Base-by-base conservation (phyloP, 1,140 invertebrate species). In the Drosophila kanapiae region DNA sequence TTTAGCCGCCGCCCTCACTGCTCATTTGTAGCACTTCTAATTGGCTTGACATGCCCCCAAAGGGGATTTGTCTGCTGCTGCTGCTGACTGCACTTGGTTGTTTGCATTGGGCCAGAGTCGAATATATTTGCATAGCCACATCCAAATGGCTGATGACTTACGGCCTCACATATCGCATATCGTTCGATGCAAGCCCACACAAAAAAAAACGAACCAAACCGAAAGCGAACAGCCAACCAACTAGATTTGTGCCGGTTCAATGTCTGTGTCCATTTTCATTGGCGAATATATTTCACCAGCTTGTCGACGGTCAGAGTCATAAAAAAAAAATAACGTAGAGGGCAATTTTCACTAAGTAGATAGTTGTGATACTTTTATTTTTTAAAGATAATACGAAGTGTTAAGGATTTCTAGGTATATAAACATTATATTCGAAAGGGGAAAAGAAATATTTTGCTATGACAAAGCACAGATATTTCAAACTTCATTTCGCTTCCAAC, bases 241-340 rank as follows among this genome's bases (percentile, higher is more conserved):
- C 64, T 54, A 64, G 64, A 80, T 84, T 77, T 85, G 38, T 77
- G 76, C 69, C 78, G 77, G 82, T 78, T 85, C 78, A 78, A 54
- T 60, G 61, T 76, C 53, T 64, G 54, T 10, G 40, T 78, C 48
- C 67, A 58, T 78, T 78, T 78, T 71, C 76, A 78, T 78, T 78
- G 77, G 78, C 68, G 51, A 70, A 81, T 72, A 81, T 72, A 81
- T 72, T 81, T 67, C 71, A 76, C 64, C 77, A 72, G 70, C 56
- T 57, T 82, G 80, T 82, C 82, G 70, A 68, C 69, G 65, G 53
- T 11, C 60, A 38, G 37, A 38, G 31, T 48, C 37, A 78, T 57
- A 49, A 38, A 67, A 59, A 53, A 48, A 23, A 23, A 23, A 23
- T 23, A 23, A 23, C n/a, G 33, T 65, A 60, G n/a, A 51, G 53